Evolutionary conservation across 2,113 vertebrate genomes (phyloP), one percentile per base, ranked within the genome.

Genomic region (Odontesthes bonariensis): DNA sequence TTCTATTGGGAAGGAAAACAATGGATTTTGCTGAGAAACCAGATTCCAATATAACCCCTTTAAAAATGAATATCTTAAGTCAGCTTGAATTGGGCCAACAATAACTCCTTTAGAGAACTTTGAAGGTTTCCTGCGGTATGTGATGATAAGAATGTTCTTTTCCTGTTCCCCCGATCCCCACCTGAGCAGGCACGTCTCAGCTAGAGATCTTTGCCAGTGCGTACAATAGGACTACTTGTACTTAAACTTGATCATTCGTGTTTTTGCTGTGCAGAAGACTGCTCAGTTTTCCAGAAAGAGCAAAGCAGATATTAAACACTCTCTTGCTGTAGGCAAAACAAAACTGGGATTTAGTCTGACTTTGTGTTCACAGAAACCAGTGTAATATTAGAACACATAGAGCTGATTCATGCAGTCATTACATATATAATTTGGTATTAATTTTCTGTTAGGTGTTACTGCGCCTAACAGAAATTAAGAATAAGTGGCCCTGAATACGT

Each of bases 121-220:
- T 14, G 12, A 62, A 73, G 51, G 59, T 22, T 54, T 65, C 58
- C 35, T 46, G 55, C 32, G 64, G 32, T 17, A 3, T 49, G 32
- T 22, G 27, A 33, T 16, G n/a, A n/a, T 63, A 8, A 52, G 17
- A 5, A 63, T 77, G 88, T 91, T 86, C 85, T 88, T 65, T 84
- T 86, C 2, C 19, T 3, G 22, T 75, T 46, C 16, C 5, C 27
- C 32, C 72, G 23, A 73, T 54, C 51, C 44, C 5, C 55, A 57
- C 20, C 38, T 47, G 1, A 46, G 44, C 17, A 9, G 56, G 6
- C 19, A 8, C 23, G 32, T 40, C 33, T 32, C 4, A 44, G 1
- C 58, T 17, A 47, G 6, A 46, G 51, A 22, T 12, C 3, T 40
- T 13, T 38, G 6, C 13, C 17, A n/a, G 17, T 58, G 19, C 11